Conservation (phyloP, 2,888 invertebrate genomes). For the Sicus ferrugineus region DNA sequence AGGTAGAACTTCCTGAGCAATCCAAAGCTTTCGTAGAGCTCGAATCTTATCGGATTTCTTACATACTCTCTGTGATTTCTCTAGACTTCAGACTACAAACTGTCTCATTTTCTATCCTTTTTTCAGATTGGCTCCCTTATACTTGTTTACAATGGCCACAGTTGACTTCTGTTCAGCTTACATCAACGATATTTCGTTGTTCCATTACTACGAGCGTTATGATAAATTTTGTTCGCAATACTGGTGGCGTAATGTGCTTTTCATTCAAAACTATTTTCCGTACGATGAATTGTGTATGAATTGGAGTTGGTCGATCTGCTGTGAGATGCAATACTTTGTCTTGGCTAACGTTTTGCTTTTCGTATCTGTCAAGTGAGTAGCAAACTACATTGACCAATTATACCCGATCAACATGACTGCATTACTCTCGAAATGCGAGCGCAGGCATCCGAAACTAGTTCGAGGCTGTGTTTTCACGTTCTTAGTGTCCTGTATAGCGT, state of each 20-base stretch:
- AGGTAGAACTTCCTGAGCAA: too few relatives aligned
- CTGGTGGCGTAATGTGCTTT: conserved; percentile 63
- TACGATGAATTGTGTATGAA: conserved; percentile 59
- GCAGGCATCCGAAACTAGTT: conserved; percentile 51
- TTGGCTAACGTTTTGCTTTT: conserved; percentile 55
- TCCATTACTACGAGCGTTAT: conserved; percentile 58
- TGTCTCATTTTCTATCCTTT: too few relatives aligned
- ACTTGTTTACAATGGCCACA: conserved; percentile 54
- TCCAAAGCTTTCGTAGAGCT: too few relatives aligned
- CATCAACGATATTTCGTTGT: conserved; percentile 57
- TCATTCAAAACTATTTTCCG: conserved; percentile 59
- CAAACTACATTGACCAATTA: too few relatives aligned
- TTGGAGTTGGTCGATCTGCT: conserved; percentile 64
- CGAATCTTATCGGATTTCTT: too few relatives aligned
- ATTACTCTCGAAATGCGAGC: not conserved
- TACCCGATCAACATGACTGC: not conserved
- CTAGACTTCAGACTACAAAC: too few relatives aligned
- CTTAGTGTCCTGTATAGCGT: conserved; percentile 39
- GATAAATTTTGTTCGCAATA: conserved; percentile 55
- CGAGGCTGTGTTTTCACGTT: conserved; percentile 43
- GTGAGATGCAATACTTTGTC: conserved; percentile 63
- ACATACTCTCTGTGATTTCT: too few relatives aligned
- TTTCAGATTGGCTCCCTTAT: conserved; percentile 59
- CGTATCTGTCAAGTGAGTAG: conserved; percentile 57
- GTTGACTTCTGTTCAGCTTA: conserved; percentile 42